phyloP scores from a whole-genome alignment of 2,113 vertebrate species.

The Anhinga anhinga region DNA sequence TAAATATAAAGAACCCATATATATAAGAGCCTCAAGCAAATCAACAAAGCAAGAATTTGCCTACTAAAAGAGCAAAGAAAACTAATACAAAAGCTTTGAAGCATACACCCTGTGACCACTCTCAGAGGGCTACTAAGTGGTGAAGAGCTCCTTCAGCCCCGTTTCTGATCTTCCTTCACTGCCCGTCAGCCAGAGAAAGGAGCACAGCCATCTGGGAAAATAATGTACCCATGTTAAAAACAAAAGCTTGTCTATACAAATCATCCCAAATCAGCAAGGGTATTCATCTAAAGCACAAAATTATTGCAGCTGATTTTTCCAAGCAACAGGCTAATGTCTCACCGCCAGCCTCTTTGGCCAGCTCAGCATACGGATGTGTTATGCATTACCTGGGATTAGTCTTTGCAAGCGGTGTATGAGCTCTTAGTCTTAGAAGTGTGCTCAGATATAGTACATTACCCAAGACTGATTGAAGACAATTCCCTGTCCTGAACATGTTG shows the following conservation, averaged over 20 bases:
- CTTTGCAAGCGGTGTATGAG: neutral
- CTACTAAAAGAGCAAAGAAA: neutral
- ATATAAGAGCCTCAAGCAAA: neutral
- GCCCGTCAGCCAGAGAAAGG: neutral
- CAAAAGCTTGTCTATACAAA: neutral
- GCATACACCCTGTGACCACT: neutral
- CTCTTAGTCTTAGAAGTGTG: neutral
- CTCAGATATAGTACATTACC: slow-evolving; percentile 11
- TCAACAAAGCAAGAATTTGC: neutral
- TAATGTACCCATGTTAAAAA: rapidly evolving
- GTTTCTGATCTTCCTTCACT: neutral
- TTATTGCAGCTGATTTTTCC: neutral
- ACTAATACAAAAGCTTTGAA: neutral
- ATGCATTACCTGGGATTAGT: neutral
- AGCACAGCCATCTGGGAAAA: neutral
- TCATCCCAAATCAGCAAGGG: neutral
- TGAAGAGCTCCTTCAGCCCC: neutral
- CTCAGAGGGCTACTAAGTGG: neutral
- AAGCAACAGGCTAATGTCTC: neutral
- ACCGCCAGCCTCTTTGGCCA: neutral
- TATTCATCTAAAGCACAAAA: neutral
- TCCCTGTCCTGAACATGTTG: slow-evolving; percentile 9
- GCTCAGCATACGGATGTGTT: neutral
- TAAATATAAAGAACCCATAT: neutral
- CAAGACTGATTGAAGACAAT: slow-evolving; percentile 42